Conservation (phyloP, 2,888 invertebrate genomes). For the Lithophane socia region DNA sequence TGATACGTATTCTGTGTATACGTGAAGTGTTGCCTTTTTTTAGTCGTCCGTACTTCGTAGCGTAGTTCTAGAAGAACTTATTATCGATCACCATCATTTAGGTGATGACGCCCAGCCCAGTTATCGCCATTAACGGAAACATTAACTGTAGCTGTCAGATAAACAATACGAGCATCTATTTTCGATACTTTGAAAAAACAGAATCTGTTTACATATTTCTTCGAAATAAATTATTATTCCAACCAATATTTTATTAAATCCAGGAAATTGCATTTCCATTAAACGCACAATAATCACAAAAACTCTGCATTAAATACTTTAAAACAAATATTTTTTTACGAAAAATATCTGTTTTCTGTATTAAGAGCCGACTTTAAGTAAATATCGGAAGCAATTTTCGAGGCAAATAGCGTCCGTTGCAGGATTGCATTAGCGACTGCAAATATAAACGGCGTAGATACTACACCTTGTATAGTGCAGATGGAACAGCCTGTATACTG, state of each 20-base stretch:
- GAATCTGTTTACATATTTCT: background rate
- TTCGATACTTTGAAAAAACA: background rate
- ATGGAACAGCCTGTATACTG: conserved; percentile 42
- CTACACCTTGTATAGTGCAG: conserved; percentile 27
- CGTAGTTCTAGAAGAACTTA: background rate
- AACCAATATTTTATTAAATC: background rate
- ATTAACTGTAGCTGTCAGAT: background rate
- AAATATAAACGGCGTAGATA: conserved; percentile 59
- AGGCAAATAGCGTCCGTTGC: conserved; percentile 72
- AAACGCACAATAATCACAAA: conserved; percentile 3
- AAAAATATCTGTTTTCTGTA: conserved; percentile 40
- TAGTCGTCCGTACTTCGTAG: background rate
- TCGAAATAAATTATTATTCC: background rate
- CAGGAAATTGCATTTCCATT: background rate
- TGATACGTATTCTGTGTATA: background rate
- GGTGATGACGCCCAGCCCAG: background rate
- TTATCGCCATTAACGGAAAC: background rate
- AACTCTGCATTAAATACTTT: background rate
- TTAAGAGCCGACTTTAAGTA: conserved; percentile 55
- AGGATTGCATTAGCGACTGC: conserved; percentile 71
- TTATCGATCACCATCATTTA: background rate
- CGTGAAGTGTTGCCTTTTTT: background rate
- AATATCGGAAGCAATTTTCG: conserved; percentile 73
- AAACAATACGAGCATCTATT: background rate
- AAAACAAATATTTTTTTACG: conserved; percentile 16